A percentile compares a stretch with the other conserved stretches of the same genome.
These are phyloP conservation scores for Chlamydotis undulata DNA, from an alignment of 2,113 vertebrate genomes.

Conservation along the genomic window DNA sequence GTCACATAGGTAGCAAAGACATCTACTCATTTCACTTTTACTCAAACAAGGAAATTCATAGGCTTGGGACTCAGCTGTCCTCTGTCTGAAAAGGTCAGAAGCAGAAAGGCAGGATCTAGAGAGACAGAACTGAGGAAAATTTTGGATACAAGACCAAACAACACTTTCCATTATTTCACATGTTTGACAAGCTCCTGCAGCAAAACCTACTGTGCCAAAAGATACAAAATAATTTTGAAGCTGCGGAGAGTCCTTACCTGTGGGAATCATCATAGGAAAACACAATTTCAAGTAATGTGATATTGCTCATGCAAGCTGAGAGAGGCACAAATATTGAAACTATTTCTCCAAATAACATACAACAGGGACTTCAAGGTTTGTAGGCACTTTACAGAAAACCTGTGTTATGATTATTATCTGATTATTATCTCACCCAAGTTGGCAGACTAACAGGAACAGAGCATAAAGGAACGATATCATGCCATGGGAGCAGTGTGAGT, in stretches of 20 bases:
- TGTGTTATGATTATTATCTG: not conserved
- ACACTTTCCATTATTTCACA: not conserved
- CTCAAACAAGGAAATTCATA: not conserved
- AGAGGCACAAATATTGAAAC: not conserved
- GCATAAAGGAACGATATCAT: not conserved
- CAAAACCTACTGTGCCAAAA: not conserved
- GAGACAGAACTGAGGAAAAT: not conserved
- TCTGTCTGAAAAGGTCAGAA: not conserved
- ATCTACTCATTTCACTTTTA: not conserved
- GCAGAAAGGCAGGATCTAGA: not conserved
- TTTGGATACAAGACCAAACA: not conserved
- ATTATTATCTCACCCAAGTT: not conserved
- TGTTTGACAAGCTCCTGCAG: not conserved
- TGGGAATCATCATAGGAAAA: not conserved
- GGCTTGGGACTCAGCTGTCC: not conserved
- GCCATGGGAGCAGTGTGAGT: not conserved
- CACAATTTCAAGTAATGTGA: not conserved
- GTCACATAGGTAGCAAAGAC: not conserved
- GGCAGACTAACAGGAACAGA: not conserved
- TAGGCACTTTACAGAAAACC: not conserved
- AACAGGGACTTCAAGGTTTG: not conserved
- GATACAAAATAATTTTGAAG: not conserved
- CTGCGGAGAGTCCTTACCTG: not conserved
- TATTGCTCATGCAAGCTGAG: not conserved
- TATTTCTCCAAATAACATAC: not conserved